A percentile compares a stretch with the other conserved stretches of the same genome.
phyloP scores from a whole-genome alignment of 2,888 invertebrate genomes.

The Campopleginae sp. region DNA sequence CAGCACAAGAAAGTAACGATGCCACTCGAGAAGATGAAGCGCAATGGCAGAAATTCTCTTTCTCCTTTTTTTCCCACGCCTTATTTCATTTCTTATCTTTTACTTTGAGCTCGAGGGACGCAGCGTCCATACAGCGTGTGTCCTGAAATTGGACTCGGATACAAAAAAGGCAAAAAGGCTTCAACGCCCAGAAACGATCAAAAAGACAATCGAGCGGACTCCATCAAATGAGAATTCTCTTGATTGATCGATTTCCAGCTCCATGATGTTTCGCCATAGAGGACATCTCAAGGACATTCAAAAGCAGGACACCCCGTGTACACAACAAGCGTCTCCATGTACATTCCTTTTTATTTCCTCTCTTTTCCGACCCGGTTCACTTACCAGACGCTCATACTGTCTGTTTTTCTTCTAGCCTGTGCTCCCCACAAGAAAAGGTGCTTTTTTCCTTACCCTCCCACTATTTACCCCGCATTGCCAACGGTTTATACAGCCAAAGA shows the following conservation, averaged over 20 bases:
- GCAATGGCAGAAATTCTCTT: conserved; percentile 70
- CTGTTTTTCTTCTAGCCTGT: conserved; percentile 56
- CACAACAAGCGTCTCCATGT: conserved; percentile 42
- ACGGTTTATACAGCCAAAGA: conserved; percentile 61
- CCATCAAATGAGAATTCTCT: background rate
- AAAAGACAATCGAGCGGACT: background rate
- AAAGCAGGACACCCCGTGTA: conserved; percentile 1
- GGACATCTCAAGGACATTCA: background rate
- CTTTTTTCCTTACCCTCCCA: conserved; percentile 47
- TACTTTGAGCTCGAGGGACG: conserved; percentile 28
- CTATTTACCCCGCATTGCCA: conserved; percentile 49
- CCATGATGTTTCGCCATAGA: background rate
- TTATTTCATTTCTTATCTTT: conserved; percentile 54
- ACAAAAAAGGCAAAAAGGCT: background rate
- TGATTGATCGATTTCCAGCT: background rate
- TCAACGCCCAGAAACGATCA: background rate
- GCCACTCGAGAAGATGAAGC: conserved; percentile 81
- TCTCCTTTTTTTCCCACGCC: conserved; percentile 43
- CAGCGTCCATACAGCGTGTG: background rate
- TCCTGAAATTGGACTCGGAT: background rate
- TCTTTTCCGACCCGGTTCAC: conserved; percentile 51
- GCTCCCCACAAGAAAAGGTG: conserved; percentile 47
- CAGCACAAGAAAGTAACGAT: conserved; percentile 78
- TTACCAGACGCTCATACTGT: conserved; percentile 33
- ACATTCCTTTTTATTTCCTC: conserved; percentile 41